A percentile compares a stretch with the other conserved stretches of the same genome.
Evolutionary conservation across 2,888 invertebrate species (phyloP).

Genomic region (Acanthosepion esculentum): DNA sequence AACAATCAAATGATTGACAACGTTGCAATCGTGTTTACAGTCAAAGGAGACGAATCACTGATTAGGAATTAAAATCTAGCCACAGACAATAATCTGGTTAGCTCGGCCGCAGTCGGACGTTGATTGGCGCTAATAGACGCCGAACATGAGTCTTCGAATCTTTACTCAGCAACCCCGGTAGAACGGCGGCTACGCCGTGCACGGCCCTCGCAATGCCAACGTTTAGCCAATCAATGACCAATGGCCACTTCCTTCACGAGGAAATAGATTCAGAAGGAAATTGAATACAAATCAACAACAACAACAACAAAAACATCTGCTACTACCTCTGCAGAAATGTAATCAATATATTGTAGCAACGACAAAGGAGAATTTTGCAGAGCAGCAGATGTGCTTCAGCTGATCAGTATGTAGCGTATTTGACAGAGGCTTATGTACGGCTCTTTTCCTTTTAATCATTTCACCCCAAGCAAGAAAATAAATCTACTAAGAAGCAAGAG

Average conservation of each 20-base stretch:
- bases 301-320: not conserved
- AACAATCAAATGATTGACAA: not conserved
- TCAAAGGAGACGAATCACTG: not conserved
- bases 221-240: constrained; percentile 21
- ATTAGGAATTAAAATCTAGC: not conserved
- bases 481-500: too few relatives aligned
- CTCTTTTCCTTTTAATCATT: too few relatives aligned
- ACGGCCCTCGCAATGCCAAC: not conserved
- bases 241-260: not conserved
- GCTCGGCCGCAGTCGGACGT: not conserved
- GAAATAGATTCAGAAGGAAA: constrained; percentile 9
- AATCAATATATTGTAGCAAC: not conserved
- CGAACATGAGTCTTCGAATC: not conserved
- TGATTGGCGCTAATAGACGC: constrained; percentile 1
- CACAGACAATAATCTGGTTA: not conserved
- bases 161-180: not conserved
- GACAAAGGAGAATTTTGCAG: too few relatives aligned
- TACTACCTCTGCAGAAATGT: not conserved
- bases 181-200: not conserved
- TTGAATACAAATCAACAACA: not conserved
- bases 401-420: too few relatives aligned
- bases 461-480: too few relatives aligned
- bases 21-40: not conserved
- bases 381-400: too few relatives aligned
- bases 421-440: too few relatives aligned